Conservation (phyloP, 2,888 invertebrate genomes). For the Bugulina stolonifera region DNA sequence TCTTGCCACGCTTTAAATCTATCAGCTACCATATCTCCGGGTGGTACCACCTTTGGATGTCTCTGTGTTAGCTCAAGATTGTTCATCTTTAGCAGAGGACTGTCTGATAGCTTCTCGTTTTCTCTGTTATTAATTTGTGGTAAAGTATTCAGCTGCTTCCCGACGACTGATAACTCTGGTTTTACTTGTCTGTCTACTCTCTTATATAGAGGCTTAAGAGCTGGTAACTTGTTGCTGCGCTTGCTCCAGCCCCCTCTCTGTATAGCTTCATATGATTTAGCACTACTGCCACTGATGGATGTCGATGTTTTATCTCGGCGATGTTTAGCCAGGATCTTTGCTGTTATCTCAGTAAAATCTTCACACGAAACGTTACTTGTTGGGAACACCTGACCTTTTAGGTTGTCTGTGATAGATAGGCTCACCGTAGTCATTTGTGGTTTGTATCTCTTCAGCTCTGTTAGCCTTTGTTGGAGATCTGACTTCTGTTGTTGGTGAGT, state of each 20-base stretch:
- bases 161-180: not conserved
- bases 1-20: not conserved
- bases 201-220: not conserved
- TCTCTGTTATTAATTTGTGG: not conserved
- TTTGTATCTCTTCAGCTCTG: not conserved
- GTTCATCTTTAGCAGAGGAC: not conserved
- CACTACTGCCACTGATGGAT: too few species aligned
- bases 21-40: not conserved
- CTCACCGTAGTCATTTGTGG: not conserved
- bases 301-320: too few species aligned
- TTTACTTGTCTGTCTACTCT: not conserved
- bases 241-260: too few species aligned
- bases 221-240: not conserved
- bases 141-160: not conserved
- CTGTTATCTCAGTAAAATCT: not conserved
- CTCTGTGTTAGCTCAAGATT: not conserved
- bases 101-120: not conserved
- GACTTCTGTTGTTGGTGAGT: not conserved
- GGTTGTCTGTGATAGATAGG: not conserved
- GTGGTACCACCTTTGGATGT: not conserved
- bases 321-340: not conserved
- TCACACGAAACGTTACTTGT: not conserved
- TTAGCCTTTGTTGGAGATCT: not conserved
- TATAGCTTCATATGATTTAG: too few species aligned
- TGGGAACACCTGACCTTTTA: not conserved